Percentiles rank a stretch among this genome's conserved stretches.
phyloP scores from a whole-genome alignment of 2,888 invertebrate genomes.

The Tipula vernalis region DNA sequence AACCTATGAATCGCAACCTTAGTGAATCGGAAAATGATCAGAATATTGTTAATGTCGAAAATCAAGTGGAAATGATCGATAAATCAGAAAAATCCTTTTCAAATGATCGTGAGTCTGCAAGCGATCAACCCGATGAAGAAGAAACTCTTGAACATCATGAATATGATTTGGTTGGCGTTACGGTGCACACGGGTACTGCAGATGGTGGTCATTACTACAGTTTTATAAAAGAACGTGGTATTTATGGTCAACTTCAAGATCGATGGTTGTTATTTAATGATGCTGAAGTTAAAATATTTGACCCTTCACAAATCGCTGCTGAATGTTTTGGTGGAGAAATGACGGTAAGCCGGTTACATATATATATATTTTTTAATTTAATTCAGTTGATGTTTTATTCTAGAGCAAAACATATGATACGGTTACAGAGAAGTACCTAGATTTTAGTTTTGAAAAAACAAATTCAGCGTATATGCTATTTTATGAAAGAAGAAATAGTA shows the following conservation, averaged over 20 bases:
- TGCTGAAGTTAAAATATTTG: constrained; percentile 89
- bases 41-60: constrained; percentile 11
- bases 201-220: constrained; percentile 95
- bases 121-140: constrained; percentile 15
- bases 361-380: neutral
- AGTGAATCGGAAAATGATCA: constrained; percentile 12
- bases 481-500: constrained; percentile 62
- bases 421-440: constrained; percentile 93
- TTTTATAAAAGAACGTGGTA: constrained; percentile 73
- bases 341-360: constrained; percentile 47
- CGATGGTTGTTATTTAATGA: constrained; percentile 90
- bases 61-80: constrained; percentile 19
- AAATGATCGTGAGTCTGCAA: constrained; percentile 16
- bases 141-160: constrained; percentile 30
- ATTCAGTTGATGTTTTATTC: constrained; percentile 20
- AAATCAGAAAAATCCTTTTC: constrained; percentile 19
- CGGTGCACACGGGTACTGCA: constrained; percentile 95
- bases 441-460: constrained; percentile 94
- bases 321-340: constrained; percentile 97
- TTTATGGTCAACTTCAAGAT: constrained; percentile 51
- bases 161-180: constrained; percentile 82
- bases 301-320: constrained; percentile 85
- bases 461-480: constrained; percentile 97
- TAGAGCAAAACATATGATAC: constrained; percentile 94
- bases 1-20: neutral